Percentiles rank a stretch among this genome's conserved stretches.
Evolutionary conservation across 2,797 vertebrate genomes (phyloP).

Genomic region (Artibeus lituratus): DNA sequence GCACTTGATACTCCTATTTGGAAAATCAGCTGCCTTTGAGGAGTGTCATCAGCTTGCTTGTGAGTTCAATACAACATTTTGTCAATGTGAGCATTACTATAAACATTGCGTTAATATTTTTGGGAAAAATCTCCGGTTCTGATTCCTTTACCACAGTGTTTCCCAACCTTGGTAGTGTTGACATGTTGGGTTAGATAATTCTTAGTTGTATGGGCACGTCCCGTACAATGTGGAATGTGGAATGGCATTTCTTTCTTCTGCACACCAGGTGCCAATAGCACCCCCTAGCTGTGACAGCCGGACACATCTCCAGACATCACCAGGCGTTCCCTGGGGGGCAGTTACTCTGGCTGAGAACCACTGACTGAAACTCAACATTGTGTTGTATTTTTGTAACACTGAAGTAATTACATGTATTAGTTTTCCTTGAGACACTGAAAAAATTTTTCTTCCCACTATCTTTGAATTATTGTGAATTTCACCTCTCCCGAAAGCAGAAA

Average conservation of each 20-base stretch:
- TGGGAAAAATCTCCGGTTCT: neutral
- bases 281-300: neutral
- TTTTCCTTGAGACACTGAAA: neutral
- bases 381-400: neutral
- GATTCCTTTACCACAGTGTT: neutral
- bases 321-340: neutral
- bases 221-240: neutral
- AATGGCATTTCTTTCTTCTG: neutral
- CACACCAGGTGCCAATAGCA: neutral
- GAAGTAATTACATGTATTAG: neutral
- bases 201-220: neutral
- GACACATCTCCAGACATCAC: neutral
- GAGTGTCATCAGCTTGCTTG: neutral
- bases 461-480: neutral
- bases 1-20: neutral
- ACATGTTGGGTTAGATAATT: neutral
- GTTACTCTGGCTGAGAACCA: neutral
- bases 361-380: neutral
- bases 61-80: neutral
- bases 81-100: neutral
- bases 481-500: neutral
- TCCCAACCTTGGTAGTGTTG: neutral
- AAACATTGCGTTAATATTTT: neutral
- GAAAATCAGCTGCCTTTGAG: conserved; percentile 7
- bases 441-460: neutral